Base-by-base conservation (phyloP, 2,113 vertebrate species). In the Tragelaphus strepsiceros region DNA sequence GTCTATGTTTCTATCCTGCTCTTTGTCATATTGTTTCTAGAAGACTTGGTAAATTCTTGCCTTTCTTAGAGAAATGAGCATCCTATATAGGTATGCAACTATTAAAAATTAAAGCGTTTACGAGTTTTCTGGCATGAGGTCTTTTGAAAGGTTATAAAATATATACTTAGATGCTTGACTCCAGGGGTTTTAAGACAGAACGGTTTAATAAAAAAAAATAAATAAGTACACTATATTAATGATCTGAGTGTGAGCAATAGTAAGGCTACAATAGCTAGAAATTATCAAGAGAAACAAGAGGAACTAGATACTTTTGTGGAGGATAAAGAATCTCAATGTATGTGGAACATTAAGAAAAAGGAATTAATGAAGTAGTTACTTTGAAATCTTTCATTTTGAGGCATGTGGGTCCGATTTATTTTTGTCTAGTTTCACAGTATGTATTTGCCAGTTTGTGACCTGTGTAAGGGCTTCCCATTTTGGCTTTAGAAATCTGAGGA, bases 171-270 rank as follows among this genome's bases (percentile, higher is more conserved):
- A 46, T 62, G 35, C 32, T 90, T 81, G 9, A 89, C 51, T 94
- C 49, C 43, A 94, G 39, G 91, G 46, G 21, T 88, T 92, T 96
- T 92, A 88, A 92, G 82, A 93, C 22, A 94, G 22, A 88, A 91
- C 17, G 90, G 10, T 59, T 96, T 93, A 95, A 96, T 92, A 16
- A 95, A 95, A 96, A 95, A 96, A 86, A 97, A 9, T 80, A 97
- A 81, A 9, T 80, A 97, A 81, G 16, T 78, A 56, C 71, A 84
- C 13, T 89, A 13, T 83, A 32, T 90, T 77, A 95, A 93, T 67
- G 54, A 88, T 64, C 53, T 77, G 35, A 93, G 58, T 91, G 59
- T 22, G 22, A 94, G n/a, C 12, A 94, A 74, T 3, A 87, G 6
- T 77, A 96, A 94, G 19, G 5, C 35, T 74, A 39, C 35, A 74